Percentiles rank a stretch among this genome's conserved stretches.
Conservation (phyloP, 2,113 vertebrate species). For the Ptilorrhoa leucosticta region DNA sequence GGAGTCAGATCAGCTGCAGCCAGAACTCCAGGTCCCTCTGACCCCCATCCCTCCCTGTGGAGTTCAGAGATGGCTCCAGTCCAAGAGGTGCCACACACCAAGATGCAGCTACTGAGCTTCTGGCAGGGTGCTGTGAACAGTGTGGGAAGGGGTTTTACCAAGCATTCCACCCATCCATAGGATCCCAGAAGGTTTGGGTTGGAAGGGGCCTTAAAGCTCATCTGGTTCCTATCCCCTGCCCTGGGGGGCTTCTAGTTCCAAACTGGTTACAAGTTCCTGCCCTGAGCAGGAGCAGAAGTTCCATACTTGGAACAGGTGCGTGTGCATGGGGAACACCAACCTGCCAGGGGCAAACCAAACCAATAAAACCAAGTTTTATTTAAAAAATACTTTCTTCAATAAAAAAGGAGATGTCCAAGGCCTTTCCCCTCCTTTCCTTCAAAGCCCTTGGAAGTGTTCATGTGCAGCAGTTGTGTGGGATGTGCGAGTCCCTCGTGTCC, state of each 20-base stretch:
- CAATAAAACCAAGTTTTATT: neutral
- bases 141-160: neutral
- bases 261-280: accelerated
- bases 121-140: neutral
- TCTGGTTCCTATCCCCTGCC: neutral
- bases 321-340: accelerated
- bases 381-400: neutral
- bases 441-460: neutral
- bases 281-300: neutral
- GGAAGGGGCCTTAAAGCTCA: neutral
- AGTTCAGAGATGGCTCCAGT: neutral
- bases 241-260: neutral
- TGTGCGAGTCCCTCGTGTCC: neutral
- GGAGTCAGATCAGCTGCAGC: neutral
- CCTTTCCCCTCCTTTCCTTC: neutral
- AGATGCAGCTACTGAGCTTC: accelerated
- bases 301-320: neutral
- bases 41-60: neutral
- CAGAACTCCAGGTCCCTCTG: neutral
- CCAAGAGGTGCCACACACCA: neutral
- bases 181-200: neutral
- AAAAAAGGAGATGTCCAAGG: neutral
- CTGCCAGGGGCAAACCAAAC: neutral
- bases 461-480: neutral
- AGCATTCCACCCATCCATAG: neutral